Evolutionary conservation across 2,797 vertebrate genomes (phyloP), one percentile per base, ranked within the genome.

Genomic region (Onychomys arenicola): DNA sequence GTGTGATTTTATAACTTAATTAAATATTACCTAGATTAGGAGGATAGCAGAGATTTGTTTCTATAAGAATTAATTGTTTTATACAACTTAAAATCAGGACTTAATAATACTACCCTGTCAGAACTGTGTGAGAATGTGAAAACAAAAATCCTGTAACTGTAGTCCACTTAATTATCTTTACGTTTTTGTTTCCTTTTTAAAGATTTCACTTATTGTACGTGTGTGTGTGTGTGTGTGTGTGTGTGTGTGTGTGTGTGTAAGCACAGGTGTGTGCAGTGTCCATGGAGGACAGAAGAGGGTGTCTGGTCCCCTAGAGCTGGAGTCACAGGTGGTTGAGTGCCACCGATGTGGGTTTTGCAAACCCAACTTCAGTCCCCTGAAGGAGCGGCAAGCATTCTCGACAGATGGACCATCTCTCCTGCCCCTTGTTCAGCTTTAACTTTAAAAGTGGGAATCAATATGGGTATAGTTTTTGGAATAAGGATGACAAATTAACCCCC

Each of bases 31-130:
- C 81, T 55, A 73, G 80, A 5, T 67, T 46, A 73, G 34, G 65
- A 81, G 63, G 83, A 82, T n/a, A 78, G 40, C 13, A 32, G 40
- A 84, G 90, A 89, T 12, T 69, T 75, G 40, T 55, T 89, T 55
- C 57, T 27, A 55, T n/a, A 37, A 94, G 83, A 95, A 84, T 61
- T 43, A 65, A 93, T 73, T 67, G 46, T 32, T 89, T 80, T 61
- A 67, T 67, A 88, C 55, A 91, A 91, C 40, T 81, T 83, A 37
- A 75, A 46, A 73, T 67, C 34, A 82, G 37, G 16, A 59, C 10
- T 67, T 91, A 84, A 82, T 77, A 52, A 93, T 93, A 49, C 21
- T 88, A 40, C 46, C 29, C 16, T 52, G n/a, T 37, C 40, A 55
- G 89, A 67, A 46, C 76, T 12, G 2, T 34, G 4, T 52, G 43